Base-by-base conservation (phyloP, 2,888 invertebrate genomes). In the Theretra japonica region DNA sequence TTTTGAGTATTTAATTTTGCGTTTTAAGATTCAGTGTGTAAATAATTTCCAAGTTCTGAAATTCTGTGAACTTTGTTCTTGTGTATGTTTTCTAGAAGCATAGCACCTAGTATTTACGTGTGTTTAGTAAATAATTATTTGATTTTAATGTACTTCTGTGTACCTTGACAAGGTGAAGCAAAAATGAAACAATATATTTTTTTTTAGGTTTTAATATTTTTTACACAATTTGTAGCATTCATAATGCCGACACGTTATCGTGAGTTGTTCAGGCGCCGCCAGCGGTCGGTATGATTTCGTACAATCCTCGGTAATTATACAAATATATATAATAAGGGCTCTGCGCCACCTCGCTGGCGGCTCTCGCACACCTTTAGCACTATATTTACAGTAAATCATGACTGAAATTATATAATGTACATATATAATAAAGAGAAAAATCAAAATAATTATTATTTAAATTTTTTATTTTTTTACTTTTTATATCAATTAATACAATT, bases 141-240 rank as follows among this genome's bases (percentile, higher is more conserved):
- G 41, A 1, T 41, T 41, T 41, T 11, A 15, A 41, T 11, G 15
- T 41, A 11, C 11, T 3, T 33, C 7, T 53, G 53, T n/a, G 17
- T 53, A 5, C 11, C 33, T 28, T 33, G 11, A 1, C 48, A 5
- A 53, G n/a, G 50, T 56, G 56, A 68, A 21, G 19, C 21, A 70
- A 53, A 90, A 93, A 92, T 88, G 80, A 94, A 94, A 94, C 91
- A 85, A 90, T 76, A 41, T 77, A 70, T 83, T 91, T 94, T 94
- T n/a, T 94, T 94, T 92, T 89, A 90, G 88, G 89, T 94, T 95
- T 95, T 95, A 94, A 94, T 95, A 92, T 95, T 95, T 95, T 95
- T 95, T 95, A 94, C 95, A 95, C 95, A 95, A 95, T 94, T 94
- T 88, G 94, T 94, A 94, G 95, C 95, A 95, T 95, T 95, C 92